phyloP scores from a whole-genome alignment of 2,888 invertebrate species.

The Polydrusus tereticollis region DNA sequence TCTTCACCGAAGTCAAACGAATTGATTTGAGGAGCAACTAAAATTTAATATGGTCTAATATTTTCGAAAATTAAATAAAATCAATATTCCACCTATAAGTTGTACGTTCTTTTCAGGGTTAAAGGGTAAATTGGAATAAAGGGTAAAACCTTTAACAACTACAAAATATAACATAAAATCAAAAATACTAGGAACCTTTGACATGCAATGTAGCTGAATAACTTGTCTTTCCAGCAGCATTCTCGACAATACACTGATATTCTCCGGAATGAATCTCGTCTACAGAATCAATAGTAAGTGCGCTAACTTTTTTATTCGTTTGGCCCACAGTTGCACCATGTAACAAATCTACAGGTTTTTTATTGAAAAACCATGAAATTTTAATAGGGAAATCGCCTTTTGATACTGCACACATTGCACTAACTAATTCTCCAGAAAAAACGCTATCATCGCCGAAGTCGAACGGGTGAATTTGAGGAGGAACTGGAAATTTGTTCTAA shows the following conservation, averaged over 20 bases:
- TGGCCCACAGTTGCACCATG: slow-evolving; percentile 34
- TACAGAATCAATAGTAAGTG: slow-evolving; percentile 75
- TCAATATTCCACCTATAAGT: no score
- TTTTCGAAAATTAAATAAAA: not conserved
- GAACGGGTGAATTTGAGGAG: slow-evolving; percentile 66
- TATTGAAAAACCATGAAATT: slow-evolving; percentile 7
- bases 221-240: slow-evolving; percentile 75
- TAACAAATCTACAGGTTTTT: slow-evolving; percentile 24
- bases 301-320: slow-evolving; percentile 67
- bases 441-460: slow-evolving; percentile 68
- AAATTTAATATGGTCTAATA: slow-evolving; percentile 22
- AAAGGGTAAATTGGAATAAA: not conserved
- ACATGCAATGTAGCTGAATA: slow-evolving; percentile 73
- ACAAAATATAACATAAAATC: not conserved
- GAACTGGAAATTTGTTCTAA: slow-evolving; percentile 58
- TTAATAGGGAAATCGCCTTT: slow-evolving; percentile 76
- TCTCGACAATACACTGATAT: slow-evolving; percentile 82
- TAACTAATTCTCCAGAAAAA: slow-evolving; percentile 75
- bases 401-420: slow-evolving; percentile 73
- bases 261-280: slow-evolving; percentile 78
- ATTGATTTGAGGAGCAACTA: slow-evolving; percentile 63
- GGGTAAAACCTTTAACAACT: not conserved
- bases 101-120: not conserved
- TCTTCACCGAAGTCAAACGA: slow-evolving; percentile 69
- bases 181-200: slow-evolving; percentile 72